Evolutionary conservation across 2,113 vertebrate genomes (phyloP).

Genomic region (Aegotheles bennettii): DNA sequence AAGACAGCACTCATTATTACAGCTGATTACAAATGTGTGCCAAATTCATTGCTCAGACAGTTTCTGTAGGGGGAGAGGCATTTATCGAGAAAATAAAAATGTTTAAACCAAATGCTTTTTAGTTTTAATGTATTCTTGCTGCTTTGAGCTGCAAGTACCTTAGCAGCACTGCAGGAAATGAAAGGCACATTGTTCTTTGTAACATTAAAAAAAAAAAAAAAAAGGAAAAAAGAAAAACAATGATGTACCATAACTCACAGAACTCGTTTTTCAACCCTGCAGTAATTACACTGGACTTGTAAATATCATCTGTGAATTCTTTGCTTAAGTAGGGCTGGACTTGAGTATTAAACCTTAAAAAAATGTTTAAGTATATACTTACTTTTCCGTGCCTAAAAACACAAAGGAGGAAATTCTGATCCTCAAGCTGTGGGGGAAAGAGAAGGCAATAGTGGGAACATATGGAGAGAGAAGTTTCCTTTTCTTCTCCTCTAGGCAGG

Average conservation of each 20-base stretch:
- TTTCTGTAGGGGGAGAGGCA: conserved; percentile 34
- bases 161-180: conserved; percentile 51
- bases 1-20: conserved; percentile 35
- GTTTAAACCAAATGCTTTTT: conserved; percentile 51
- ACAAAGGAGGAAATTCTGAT: not conserved
- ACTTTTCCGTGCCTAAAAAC: not conserved
- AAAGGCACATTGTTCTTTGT: conserved; percentile 66
- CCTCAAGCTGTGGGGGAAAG: not conserved
- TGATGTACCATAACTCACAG: conserved; percentile 45
- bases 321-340: conserved; percentile 39
- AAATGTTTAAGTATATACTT: not conserved
- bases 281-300: conserved; percentile 63
- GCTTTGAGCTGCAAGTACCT: conserved; percentile 59
- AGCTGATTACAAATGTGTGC: conserved; percentile 48
- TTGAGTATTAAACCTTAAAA: not conserved
- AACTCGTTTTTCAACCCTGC: conserved; percentile 65
- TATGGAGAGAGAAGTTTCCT: not conserved
- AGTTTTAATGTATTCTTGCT: conserved; percentile 42
- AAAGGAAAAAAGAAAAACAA: conserved; percentile 20
- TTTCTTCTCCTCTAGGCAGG: not conserved
- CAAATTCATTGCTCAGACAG: conserved; percentile 41
- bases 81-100: conserved; percentile 58
- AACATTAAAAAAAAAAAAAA: conserved; percentile 19
- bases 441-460: not conserved
- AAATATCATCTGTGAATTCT: conserved; percentile 60